phyloP scores from a whole-genome alignment of 2,113 vertebrate species.

The Zeus faber region DNA sequence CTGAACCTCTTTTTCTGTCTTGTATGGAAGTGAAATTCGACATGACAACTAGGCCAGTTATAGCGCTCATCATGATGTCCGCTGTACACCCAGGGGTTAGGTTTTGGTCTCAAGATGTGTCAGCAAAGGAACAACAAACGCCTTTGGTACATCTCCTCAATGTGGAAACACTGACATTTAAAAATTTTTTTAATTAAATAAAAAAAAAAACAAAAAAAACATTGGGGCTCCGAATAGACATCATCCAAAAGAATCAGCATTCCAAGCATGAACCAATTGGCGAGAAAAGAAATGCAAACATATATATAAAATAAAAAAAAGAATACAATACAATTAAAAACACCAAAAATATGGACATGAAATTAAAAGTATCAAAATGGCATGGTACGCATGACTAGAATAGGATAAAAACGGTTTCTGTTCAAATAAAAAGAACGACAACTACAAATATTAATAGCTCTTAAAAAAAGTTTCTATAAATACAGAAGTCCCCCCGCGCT shows the following conservation, averaged over 20 bases:
- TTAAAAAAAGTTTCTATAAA: constrained; percentile 55
- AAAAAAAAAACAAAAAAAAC: neutral
- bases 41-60: too few relatives aligned
- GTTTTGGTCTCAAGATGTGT: too few relatives aligned
- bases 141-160: too few relatives aligned
- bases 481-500: constrained; percentile 39
- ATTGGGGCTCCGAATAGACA: too few relatives aligned
- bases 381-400: constrained; percentile 38
- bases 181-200: neutral
- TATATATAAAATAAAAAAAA: constrained; percentile 18
- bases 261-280: constrained; percentile 10
- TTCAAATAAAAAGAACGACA: constrained; percentile 36
- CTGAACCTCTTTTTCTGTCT: too few relatives aligned
- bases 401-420: constrained; percentile 55
- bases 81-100: too few relatives aligned
- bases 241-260: too few relatives aligned
- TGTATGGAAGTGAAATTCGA: too few relatives aligned
- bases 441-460: constrained; percentile 39
- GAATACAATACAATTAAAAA: constrained; percentile 43
- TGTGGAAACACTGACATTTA: neutral
- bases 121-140: too few relatives aligned
- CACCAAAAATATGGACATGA: constrained; percentile 35
- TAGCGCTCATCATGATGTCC: too few relatives aligned
- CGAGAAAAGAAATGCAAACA: neutral
- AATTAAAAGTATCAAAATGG: constrained; percentile 48